phyloP scores from a whole-genome alignment of 2,113 vertebrate genomes.

The Acanthisitta chloris region DNA sequence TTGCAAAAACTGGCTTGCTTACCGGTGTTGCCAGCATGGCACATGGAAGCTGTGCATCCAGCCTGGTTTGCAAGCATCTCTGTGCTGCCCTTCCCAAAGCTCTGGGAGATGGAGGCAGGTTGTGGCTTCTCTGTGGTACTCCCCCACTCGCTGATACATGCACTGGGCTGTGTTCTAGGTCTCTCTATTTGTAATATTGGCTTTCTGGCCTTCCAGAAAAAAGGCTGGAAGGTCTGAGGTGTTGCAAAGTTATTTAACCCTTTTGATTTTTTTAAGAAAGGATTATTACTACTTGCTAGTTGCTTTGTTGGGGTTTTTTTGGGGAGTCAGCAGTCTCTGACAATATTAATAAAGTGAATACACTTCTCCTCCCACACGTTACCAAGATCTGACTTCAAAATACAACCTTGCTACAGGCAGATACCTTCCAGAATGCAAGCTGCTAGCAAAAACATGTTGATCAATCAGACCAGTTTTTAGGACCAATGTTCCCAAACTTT shows the following conservation, averaged over 20 bases:
- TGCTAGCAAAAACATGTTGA: background rate
- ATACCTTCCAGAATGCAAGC: background rate
- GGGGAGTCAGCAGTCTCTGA: background rate
- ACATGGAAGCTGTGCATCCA: fast-evolving
- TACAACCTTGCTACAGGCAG: background rate
- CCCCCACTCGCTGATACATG: fast-evolving
- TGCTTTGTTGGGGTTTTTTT: background rate
- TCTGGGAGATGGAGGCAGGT: background rate
- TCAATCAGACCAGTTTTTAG: background rate
- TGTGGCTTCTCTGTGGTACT: background rate
- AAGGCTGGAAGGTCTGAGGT: background rate
- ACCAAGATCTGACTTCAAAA: background rate
- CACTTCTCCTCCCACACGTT: background rate
- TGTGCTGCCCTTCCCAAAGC: background rate
- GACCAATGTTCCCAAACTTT: background rate
- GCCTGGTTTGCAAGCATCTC: background rate
- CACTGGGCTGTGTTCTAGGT: background rate
- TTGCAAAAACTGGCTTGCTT: background rate
- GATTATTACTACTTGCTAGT: background rate
- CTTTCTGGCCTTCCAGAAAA: background rate
- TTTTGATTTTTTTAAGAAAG: background rate
- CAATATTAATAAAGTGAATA: background rate
- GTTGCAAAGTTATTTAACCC: background rate
- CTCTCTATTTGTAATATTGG: background rate
- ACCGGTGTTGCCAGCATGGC: fast-evolving